Base-by-base conservation (phyloP, 2,797 vertebrate genomes). In the Pygocentrus nattereri region DNA sequence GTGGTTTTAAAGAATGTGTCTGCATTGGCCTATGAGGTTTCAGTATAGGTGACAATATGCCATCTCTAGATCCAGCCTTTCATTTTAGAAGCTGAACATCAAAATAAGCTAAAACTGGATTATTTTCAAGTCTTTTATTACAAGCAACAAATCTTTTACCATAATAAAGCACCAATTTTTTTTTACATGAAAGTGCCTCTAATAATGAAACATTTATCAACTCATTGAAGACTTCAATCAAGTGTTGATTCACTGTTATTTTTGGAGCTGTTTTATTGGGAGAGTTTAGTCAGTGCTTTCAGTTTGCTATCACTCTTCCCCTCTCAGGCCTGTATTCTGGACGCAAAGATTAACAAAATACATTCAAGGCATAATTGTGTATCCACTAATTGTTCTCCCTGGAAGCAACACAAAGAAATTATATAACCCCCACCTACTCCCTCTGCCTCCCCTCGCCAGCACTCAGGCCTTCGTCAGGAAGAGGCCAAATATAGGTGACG, bases 361-460 rank as follows among this genome's bases (percentile, higher is more conserved):
- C 16, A 78, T 80, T 86, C 75, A 79, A 62, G 70, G 77, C 83
- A 83, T 86, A 89, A 85, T 77, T 87, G 82, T 88, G 82, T 88
- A 89, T 89, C 89, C 85, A 84, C 80, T 74, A 59, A 89, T 90
- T 91, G 88, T 91, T 91, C 85, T 78, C 84, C 88, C 69, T 74
- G 68, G 81, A 84, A 87, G 86, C 77, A 82, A 87, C 38, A 65
- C 79, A 93, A 90, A 83, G 86, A 85, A 83, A 73, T 91, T 88
- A 89, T 19, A 83, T 76, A 90, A 89, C 67, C 52, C 67, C 38
- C 34, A 78, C 82, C 8, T 56, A 82, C 74, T 69, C 11, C 78
- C 74, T 83, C 49, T 44, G 82, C 77, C 85, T 83, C 77, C 84
- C 82, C 84, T 81, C 73, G 56, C 38, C 67, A 58, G 52, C 49